A percentile compares a stretch with the other conserved stretches of the same genome.
These are phyloP conservation scores for Trichoplusia ni DNA, from an alignment of 1,140 invertebrate genomes.

Conservation along the genomic window DNA sequence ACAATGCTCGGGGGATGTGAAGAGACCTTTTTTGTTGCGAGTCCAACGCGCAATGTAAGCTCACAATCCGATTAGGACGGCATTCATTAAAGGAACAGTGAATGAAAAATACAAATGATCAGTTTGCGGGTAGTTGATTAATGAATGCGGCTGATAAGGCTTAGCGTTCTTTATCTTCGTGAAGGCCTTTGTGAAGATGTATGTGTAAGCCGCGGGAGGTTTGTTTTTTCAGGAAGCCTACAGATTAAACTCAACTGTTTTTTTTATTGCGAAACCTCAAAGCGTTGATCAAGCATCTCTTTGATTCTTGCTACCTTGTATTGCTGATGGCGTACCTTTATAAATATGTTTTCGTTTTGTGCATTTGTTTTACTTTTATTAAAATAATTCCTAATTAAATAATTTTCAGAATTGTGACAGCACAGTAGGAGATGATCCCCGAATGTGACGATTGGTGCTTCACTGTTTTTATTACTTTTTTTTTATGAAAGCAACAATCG, in stretches of 20 bases:
- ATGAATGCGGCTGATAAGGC: slow-evolving; percentile 6
- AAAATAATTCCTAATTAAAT: slow-evolving; percentile 28
- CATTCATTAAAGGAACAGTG: slow-evolving; percentile 5
- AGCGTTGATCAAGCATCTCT: slow-evolving; percentile 11
- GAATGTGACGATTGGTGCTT: slow-evolving; percentile 72
- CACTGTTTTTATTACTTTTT: slow-evolving; percentile 23
- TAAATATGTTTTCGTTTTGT: too few species aligned
- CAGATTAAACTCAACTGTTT: background rate
- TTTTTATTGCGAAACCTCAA: slow-evolving; percentile 2
- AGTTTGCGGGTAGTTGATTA: slow-evolving; percentile 14
- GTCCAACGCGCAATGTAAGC: too few species aligned
- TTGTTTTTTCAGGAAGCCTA: slow-evolving; percentile 2
- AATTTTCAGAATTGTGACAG: slow-evolving; percentile 71
- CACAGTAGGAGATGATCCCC: slow-evolving; percentile 71
- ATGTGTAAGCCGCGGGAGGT: slow-evolving; percentile 4
- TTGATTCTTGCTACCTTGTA: slow-evolving; percentile 6
- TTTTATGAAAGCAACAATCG: slow-evolving; percentile 64
- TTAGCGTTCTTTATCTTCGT: background rate
- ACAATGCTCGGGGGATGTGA: too few species aligned
- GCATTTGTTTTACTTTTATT: slow-evolving; percentile 32
- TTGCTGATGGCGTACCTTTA: slow-evolving; percentile 19
- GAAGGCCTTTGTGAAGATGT: slow-evolving; percentile 2
- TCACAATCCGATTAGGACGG: slow-evolving; percentile 10
- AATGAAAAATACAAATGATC: slow-evolving; percentile 23
- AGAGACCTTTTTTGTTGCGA: too few species aligned